Conservation (phyloP, 2,888 invertebrate species). For the Sycophila texana region DNA sequence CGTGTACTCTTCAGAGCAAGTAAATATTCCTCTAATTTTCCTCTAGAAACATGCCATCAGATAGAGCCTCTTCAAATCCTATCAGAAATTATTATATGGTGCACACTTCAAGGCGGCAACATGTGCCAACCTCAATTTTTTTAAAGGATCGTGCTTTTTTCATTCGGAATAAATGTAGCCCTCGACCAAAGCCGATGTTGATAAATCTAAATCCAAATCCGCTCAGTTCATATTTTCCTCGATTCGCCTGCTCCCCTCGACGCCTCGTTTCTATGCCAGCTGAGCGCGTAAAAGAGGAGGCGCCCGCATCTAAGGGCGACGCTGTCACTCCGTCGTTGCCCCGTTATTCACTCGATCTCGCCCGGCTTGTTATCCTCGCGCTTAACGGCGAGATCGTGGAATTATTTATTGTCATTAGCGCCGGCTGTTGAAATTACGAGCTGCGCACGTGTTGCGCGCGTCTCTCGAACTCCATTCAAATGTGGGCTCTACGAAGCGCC, state of each 20-base stretch:
- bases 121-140: neutral
- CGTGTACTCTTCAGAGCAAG: no score
- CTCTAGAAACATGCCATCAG: no score
- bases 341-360: conserved; percentile 31
- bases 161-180: neutral
- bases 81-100: no score
- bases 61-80: no score
- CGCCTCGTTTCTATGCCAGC: conserved; percentile 8
- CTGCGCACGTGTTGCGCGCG: neutral
- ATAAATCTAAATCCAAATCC: conserved; percentile 34
- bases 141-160: neutral
- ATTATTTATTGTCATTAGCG: conserved; percentile 53
- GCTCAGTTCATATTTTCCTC: neutral
- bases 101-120: no score
- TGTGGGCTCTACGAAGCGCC: neutral
- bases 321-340: no score
- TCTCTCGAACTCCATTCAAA: neutral
- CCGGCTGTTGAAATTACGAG: conserved; percentile 7
- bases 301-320: conserved; percentile 45
- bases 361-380: conserved; percentile 26
- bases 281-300: conserved; percentile 45
- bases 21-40: no score
- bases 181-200: neutral
- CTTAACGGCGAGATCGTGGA: conserved; percentile 27
- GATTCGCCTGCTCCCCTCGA: neutral